Evolutionary conservation across 2,888 invertebrate species (phyloP).

Genomic region (Erebia aethiops): DNA sequence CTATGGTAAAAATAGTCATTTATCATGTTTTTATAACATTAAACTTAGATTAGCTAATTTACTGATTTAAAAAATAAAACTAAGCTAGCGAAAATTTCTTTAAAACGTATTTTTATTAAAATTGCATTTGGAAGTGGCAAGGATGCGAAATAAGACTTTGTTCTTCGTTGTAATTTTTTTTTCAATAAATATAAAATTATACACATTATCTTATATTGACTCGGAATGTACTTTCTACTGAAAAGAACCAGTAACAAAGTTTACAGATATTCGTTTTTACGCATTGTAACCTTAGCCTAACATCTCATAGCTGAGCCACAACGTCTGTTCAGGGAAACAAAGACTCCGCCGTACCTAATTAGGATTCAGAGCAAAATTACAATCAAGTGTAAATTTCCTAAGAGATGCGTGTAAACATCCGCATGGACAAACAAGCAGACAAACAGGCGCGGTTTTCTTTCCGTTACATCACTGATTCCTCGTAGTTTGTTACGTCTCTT

Average conservation of each 20-base stretch:
- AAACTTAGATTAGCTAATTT: too few relatives aligned
- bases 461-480: conserved; percentile 43
- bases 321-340: conserved; percentile 32
- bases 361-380: conserved; percentile 29
- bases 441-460: conserved; percentile 44
- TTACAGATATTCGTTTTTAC: not conserved
- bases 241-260: not conserved
- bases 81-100: too few relatives aligned
- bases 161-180: too few relatives aligned
- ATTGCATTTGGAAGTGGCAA: too few relatives aligned
- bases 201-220: too few relatives aligned
- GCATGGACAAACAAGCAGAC: conserved; percentile 44
- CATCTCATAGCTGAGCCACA: conserved; percentile 21
- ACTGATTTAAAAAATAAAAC: too few relatives aligned
- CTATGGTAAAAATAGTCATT: too few relatives aligned
- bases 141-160: too few relatives aligned
- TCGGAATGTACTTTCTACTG: too few relatives aligned
- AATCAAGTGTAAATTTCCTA: conserved; percentile 34
- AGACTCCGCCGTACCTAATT: conserved; percentile 21
- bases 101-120: too few relatives aligned
- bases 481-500: conserved; percentile 43
- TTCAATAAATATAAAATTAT: too few relatives aligned
- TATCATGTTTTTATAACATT: too few relatives aligned
- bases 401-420: conserved; percentile 31
- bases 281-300: conserved; percentile 9